Evolutionary conservation across 2,888 invertebrate species (phyloP).

Genomic region (Drosophila lacicola): DNA sequence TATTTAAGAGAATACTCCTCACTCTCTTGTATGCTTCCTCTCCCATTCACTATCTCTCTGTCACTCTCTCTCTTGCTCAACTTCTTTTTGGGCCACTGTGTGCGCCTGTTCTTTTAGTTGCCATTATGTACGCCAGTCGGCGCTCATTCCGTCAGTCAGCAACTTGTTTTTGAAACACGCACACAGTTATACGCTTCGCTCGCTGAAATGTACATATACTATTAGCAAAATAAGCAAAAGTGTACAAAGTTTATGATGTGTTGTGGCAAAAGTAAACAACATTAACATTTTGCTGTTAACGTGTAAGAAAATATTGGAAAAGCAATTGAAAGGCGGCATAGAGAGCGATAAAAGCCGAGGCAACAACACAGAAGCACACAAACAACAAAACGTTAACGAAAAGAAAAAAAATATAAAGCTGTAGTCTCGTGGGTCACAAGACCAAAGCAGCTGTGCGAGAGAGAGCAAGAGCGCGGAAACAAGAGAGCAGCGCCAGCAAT

Average conservation of each 20-base stretch:
- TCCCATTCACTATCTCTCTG: background rate
- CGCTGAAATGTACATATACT: background rate
- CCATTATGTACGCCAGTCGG: constrained; percentile 43
- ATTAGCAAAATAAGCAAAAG: constrained; percentile 15
- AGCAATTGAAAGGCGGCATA: constrained; percentile 56
- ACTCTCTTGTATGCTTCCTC: background rate
- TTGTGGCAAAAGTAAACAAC: constrained; percentile 41
- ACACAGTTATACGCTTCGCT: constrained; percentile 23
- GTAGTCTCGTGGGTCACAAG: constrained; percentile 71
- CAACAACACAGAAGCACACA: constrained; percentile 66
- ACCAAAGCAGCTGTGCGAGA: constrained; percentile 53
- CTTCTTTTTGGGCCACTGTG: constrained; percentile 58
- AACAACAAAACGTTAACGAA: constrained; percentile 30
- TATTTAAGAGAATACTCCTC: constrained; percentile 36
- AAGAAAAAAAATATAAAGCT: constrained; percentile 40
- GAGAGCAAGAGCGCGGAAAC: constrained; percentile 11
- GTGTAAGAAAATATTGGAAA: constrained; percentile 65
- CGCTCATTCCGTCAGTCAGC: constrained; percentile 58
- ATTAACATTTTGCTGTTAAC: constrained; percentile 44
- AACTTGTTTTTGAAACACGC: constrained; percentile 67
- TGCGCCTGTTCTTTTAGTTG: constrained; percentile 54
- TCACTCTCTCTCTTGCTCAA: constrained; percentile 31
- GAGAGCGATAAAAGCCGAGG: constrained; percentile 72
- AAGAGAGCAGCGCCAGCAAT: constrained; percentile 40
- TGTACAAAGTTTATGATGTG: constrained; percentile 23